Conservation (phyloP, 1,140 invertebrate genomes). For the Agrilus planipennis region DNA sequence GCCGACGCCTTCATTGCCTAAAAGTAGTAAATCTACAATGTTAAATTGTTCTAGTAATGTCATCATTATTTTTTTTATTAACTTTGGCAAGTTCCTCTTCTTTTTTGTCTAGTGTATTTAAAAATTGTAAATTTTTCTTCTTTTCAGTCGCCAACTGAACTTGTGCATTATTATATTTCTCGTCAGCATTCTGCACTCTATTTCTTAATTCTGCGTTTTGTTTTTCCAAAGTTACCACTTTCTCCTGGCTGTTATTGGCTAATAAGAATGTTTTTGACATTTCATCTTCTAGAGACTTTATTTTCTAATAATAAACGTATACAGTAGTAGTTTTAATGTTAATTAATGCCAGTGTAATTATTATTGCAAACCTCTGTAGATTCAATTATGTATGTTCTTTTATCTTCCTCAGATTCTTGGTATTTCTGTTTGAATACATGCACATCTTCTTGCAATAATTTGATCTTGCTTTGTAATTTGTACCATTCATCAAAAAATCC, state of each 20-base stretch:
- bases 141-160: slow-evolving; percentile 39
- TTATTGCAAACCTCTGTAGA: no score
- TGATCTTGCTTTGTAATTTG: slow-evolving; percentile 17
- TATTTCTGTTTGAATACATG: no score
- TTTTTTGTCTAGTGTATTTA: slow-evolving; percentile 39
- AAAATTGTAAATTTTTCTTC: slow-evolving; percentile 38
- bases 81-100: slow-evolving; percentile 37
- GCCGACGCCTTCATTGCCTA: no score
- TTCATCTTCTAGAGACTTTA: slow-evolving; percentile 50
- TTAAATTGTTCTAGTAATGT: no score
- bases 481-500: slow-evolving; percentile 22
- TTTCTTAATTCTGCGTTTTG: slow-evolving; percentile 16
- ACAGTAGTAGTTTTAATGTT: no score
- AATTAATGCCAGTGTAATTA: no score
- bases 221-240: slow-evolving; percentile 35
- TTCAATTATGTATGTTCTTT: no score
- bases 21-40: no score
- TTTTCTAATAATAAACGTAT: slow-evolving; percentile 40
- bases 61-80: no score
- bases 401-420: no score
- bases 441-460: no score
- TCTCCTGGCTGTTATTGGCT: slow-evolving; percentile 54
- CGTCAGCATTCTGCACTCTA: slow-evolving; percentile 36
- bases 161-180: slow-evolving; percentile 35
- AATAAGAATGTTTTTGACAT: slow-evolving; percentile 51